Base-by-base conservation (phyloP, 2,797 vertebrate genomes). In the Myripristis jacobus region DNA sequence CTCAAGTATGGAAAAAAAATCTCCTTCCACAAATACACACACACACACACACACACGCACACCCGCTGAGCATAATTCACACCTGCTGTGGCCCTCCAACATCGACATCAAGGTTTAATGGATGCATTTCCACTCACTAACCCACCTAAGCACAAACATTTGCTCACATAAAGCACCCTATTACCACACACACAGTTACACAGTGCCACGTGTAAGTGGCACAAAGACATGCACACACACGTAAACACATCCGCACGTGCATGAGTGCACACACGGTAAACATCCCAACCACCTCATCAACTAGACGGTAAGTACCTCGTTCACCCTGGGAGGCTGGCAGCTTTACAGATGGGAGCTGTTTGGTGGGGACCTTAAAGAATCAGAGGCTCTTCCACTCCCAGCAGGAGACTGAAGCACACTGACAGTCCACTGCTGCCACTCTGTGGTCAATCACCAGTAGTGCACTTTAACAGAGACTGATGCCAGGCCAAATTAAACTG, bases 341-440 rank as follows among this genome's bases (percentile, higher is more conserved):
- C n/a, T 57, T 24, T 21, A 52, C 64, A 73, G 44, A 21, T 43
- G 48, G 44, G 9, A 29, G 19, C 0, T 1, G 55, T 22, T 1
- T 63, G 41, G 47, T 0, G 21, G 2, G 52, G 44, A 38, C 11
- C 3, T 5, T 7, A 36, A 13, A 48, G 2, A 10, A 12, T 16
- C 0, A 8, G 7, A 16, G 10, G 22, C 27, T 25, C 57, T 73
- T 83, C 82, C 79, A 74, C 24, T 1, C 38, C 31, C 25, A 60
- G 7, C 0, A 13, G 29, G 15, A 34, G 1, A 2, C 18, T 19
- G 3, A 62, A 66, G 2, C 3, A 67, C 44, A 75, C 25, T 24
- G 6, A 53, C 41, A 66, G 88, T 67, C 18, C 81, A 88, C 19
- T 89, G 86, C 88, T 90, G 90, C 85, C 88, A 55, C 83, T 1